A percentile compares a stretch with the other conserved stretches of the same genome.
Evolutionary conservation across 2,888 invertebrate species (phyloP).

Genomic region (Atethmia centrago): DNA sequence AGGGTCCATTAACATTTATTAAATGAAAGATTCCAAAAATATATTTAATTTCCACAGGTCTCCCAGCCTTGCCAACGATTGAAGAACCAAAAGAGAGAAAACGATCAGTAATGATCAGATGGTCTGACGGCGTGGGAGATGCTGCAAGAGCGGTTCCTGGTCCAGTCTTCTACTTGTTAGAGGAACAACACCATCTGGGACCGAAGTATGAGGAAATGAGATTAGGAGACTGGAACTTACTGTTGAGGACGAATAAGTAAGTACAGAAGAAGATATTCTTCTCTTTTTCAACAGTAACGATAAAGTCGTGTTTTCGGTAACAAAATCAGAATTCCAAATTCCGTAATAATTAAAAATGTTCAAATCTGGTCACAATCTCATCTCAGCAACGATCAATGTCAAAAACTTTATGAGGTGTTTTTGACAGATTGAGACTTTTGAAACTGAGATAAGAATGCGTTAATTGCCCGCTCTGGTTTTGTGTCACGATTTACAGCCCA

Average conservation of each 20-base stretch:
- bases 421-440: background rate
- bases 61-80: slow-evolving; percentile 92
- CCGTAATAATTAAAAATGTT: background rate
- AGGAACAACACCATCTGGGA: slow-evolving; percentile 93
- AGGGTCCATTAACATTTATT: background rate
- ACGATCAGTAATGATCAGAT: slow-evolving; percentile 86
- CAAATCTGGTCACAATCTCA: background rate
- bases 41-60: slow-evolving; percentile 75
- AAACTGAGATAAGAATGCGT: background rate
- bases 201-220: slow-evolving; percentile 92
- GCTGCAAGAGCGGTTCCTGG: slow-evolving; percentile 84
- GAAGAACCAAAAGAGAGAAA: slow-evolving; percentile 90
- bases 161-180: slow-evolving; percentile 90
- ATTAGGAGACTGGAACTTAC: slow-evolving; percentile 92
- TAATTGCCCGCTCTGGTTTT: background rate
- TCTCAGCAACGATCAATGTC: background rate
- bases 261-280: slow-evolving; percentile 39
- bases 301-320: background rate
- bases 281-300: background rate
- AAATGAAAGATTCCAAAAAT: background rate
- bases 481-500: background rate
- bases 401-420: background rate
- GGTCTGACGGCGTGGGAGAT: slow-evolving; percentile 86
- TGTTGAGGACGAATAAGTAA: slow-evolving; percentile 88
- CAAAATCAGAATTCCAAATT: background rate